These are phyloP conservation scores for Petrocephalus microphthalmus DNA, from an alignment of 2,113 vertebrate genomes.

Conservation along the genomic window DNA sequence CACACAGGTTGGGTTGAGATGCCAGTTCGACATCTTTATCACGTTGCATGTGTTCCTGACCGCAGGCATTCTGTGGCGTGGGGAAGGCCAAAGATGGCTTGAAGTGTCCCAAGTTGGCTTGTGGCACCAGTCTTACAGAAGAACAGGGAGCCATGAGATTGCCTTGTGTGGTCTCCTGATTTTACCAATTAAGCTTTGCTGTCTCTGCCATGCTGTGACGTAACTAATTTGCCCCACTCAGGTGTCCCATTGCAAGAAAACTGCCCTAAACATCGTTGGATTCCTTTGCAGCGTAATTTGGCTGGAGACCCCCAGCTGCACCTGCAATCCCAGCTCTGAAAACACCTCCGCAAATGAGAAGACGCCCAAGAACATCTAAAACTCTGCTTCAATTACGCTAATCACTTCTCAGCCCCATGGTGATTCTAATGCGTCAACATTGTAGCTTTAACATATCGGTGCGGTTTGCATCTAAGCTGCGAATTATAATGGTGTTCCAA, in stretches of 20 bases:
- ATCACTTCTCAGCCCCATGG: background rate
- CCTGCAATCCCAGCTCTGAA: background rate
- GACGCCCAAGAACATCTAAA: background rate
- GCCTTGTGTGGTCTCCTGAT: constrained; percentile 18
- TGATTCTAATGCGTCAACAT: background rate
- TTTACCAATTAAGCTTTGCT: constrained; percentile 43
- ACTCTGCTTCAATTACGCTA: background rate
- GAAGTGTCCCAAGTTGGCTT: background rate
- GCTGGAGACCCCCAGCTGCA: constrained; percentile 13
- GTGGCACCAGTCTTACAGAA: background rate
- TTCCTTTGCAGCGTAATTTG: background rate
- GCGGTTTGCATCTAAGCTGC: background rate
- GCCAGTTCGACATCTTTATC: background rate
- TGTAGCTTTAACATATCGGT: background rate
- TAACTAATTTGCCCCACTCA: constrained; percentile 32
- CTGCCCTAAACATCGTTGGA: constrained; percentile 17
- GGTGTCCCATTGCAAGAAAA: constrained; percentile 38
- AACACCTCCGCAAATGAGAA: background rate
- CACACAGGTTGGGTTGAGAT: background rate
- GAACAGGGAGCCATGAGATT: constrained; percentile 22
- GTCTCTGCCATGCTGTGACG: constrained; percentile 39
- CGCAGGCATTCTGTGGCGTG: background rate
- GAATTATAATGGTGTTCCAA: background rate
- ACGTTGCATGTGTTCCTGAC: background rate
- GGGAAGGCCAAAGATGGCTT: background rate